Percentiles rank a stretch among this genome's conserved stretches.
These are phyloP conservation scores for Tupiocoris notatus DNA, from an alignment of 2,888 invertebrate species.

Conservation along the genomic window DNA sequence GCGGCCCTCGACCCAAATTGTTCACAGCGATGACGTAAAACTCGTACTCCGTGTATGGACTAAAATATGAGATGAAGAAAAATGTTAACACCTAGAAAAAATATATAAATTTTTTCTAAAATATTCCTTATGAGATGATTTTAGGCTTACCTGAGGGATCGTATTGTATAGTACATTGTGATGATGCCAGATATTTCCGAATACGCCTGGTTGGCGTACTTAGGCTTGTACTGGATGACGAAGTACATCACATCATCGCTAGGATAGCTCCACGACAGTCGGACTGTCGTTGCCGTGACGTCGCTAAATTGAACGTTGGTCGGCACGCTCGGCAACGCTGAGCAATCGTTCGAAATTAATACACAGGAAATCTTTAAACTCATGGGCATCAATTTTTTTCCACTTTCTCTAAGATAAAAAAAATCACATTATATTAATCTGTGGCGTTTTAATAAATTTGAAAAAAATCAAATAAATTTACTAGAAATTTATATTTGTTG, in stretches of 20 bases:
- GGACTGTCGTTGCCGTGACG: slow-evolving; percentile 89
- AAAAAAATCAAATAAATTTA: too few relatives aligned
- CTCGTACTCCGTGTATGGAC: slow-evolving; percentile 94
- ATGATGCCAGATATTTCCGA: slow-evolving; percentile 91
- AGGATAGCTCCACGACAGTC: slow-evolving; percentile 89
- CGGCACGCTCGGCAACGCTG: slow-evolving; percentile 90
- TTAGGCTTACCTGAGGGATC: slow-evolving; percentile 58
- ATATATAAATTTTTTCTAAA: too few relatives aligned
- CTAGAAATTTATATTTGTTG: too few relatives aligned
- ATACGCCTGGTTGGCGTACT: slow-evolving; percentile 87
- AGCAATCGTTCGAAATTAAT: too few relatives aligned
- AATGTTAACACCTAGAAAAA: too few relatives aligned
- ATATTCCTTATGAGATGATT: too few relatives aligned
- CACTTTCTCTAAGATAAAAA: too few relatives aligned
- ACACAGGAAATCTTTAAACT: too few relatives aligned
- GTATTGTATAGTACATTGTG: slow-evolving; percentile 87
- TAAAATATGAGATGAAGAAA: too few relatives aligned
- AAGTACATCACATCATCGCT: slow-evolving; percentile 92
- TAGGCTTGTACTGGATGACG: slow-evolving; percentile 94
- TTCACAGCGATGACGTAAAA: slow-evolving; percentile 95
- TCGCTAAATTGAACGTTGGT: slow-evolving; percentile 87
- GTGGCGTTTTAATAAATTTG: too few relatives aligned
- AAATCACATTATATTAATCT: too few relatives aligned
- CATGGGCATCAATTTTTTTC: too few relatives aligned
- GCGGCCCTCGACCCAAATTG: slow-evolving; percentile 87